Evolutionary conservation across 2,113 vertebrate species (phyloP).

Genomic region (Tachysurus vachellii): DNA sequence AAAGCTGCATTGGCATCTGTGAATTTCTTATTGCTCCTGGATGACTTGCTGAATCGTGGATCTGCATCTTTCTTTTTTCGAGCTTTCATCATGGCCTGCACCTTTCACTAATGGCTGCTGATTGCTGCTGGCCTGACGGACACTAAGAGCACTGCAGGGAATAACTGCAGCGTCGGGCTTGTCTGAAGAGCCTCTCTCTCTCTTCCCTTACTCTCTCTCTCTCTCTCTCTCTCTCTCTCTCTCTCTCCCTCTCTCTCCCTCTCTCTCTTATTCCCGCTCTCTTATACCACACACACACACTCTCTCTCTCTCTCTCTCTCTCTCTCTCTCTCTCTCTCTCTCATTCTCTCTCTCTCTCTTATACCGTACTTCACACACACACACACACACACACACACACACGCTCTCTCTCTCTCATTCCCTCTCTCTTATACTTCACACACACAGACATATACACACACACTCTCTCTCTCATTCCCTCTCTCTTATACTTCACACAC

Average conservation of each 20-base stretch:
- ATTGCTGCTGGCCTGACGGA: constrained; percentile 14
- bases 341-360: too few species aligned
- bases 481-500: too few species aligned
- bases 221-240: neutral
- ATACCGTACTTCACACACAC: too few species aligned
- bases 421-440: too few species aligned
- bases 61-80: neutral
- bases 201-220: neutral
- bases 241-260: neutral
- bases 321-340: too few species aligned
- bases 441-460: neutral
- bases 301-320: too few species aligned
- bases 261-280: neutral
- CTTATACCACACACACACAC: too few species aligned
- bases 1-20: too few species aligned
- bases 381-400: too few species aligned
- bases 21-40: neutral
- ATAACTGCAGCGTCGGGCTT: constrained; percentile 5
- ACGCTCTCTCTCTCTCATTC: too few species aligned
- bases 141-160: constrained; percentile 16
- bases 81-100: constrained; percentile 29
- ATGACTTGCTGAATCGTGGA: neutral
- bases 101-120: constrained; percentile 27
- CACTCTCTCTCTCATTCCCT: neutral
- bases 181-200: constrained; percentile 11